These are phyloP conservation scores for Aphidius colemani DNA, from an alignment of 2,888 invertebrate species.

Conservation along the genomic window DNA sequence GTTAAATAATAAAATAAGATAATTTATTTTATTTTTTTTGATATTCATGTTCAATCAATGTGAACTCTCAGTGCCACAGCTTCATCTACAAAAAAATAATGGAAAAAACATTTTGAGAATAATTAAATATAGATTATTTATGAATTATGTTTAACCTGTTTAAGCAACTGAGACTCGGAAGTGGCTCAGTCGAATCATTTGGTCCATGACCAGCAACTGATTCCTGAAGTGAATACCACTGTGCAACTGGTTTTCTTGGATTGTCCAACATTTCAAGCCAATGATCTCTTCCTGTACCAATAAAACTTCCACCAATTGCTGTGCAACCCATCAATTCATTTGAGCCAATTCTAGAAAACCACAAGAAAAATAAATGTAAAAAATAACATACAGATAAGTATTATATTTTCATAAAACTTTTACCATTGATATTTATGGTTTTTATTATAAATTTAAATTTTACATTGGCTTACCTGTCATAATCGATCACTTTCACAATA, in stretches of 20 bases:
- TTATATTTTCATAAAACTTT: background rate
- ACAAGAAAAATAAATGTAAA: no score
- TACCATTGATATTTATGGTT: constrained; percentile 5
- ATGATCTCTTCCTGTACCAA: constrained; percentile 79
- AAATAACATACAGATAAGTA: background rate
- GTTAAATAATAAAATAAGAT: no score
- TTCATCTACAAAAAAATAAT: constrained; percentile 46
- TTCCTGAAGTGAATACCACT: constrained; percentile 81
- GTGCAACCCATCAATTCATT: constrained; percentile 87
- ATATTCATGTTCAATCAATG: constrained; percentile 43
- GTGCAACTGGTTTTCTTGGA: constrained; percentile 81
- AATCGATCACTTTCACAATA: constrained; percentile 85
- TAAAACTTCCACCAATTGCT: constrained; percentile 76
- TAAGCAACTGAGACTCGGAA: constrained; percentile 71
- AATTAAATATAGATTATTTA: constrained; percentile 3
- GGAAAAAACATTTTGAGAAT: constrained; percentile 14
- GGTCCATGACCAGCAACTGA: constrained; percentile 70
- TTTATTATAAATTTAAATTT: constrained; percentile 3
- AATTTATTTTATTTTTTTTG: constrained; percentile 17
- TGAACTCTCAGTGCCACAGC: constrained; percentile 42
- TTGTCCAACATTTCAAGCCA: constrained; percentile 86
- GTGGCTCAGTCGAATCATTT: constrained; percentile 62
- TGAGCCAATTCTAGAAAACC: constrained; percentile 73
- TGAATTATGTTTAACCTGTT: constrained; percentile 58
- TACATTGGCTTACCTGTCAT: constrained; percentile 74